These are phyloP conservation scores for Drosophila kikkawai DNA, from an alignment of 1,140 invertebrate species.

Conservation along the genomic window DNA sequence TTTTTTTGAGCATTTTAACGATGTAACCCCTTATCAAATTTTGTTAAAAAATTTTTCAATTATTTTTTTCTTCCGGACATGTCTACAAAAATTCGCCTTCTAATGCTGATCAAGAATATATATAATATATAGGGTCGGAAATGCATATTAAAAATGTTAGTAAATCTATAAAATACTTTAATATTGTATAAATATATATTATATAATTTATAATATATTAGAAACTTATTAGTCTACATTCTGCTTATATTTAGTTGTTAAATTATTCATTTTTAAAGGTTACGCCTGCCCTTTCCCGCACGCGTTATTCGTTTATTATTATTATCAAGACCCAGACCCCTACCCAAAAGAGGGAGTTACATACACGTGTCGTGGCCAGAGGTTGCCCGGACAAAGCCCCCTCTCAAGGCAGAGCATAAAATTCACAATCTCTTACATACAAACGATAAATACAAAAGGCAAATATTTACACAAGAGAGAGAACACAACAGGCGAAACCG, in stretches of 20 bases:
- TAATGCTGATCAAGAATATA: no score
- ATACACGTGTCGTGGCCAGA: slow-evolving; percentile 20
- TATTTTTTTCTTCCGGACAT: no score
- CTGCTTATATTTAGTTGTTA: neutral
- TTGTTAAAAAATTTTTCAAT: no score
- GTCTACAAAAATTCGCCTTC: no score
- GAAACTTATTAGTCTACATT: neutral
- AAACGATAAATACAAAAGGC: slow-evolving; percentile 38
- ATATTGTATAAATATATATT: no score
- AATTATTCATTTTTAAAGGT: neutral
- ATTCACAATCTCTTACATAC: slow-evolving; percentile 46
- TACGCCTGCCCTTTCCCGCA: neutral
- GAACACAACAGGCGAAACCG: neutral
- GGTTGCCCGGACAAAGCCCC: slow-evolving; percentile 15
- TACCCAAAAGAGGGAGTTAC: neutral
- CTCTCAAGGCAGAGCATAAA: slow-evolving; percentile 42
- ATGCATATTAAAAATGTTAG: no score
- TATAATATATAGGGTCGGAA: no score
- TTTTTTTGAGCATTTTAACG: no score
- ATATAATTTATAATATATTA: no score
- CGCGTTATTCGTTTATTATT: slow-evolving; percentile 2
- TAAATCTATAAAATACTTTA: no score
- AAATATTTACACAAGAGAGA: slow-evolving; percentile 37
- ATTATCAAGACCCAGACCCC: neutral
- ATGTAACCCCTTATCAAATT: no score